Evolutionary conservation across 2,797 vertebrate species (phyloP).

Genomic region (Pantherophis vulpinus): DNA sequence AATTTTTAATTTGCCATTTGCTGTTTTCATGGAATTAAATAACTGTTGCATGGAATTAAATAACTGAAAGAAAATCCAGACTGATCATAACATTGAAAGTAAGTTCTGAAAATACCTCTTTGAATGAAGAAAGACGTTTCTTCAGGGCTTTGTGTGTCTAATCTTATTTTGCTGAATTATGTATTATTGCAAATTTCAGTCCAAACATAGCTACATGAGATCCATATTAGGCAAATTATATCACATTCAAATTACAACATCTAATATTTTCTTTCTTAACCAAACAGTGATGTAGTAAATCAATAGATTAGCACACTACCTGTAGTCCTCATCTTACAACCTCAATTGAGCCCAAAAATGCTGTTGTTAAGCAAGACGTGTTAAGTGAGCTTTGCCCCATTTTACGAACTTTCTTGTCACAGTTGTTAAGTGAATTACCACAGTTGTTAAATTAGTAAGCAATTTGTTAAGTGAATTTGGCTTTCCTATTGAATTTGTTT

Average conservation of each 20-base stretch:
- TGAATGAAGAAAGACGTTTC: not conserved
- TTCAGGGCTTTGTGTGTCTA: not conserved
- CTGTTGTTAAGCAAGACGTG: no score
- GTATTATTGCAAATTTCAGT: not conserved
- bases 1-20: not conserved
- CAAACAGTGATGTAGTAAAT: not conserved
- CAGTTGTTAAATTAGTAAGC: no score
- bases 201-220: not conserved
- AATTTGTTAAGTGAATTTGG: no score
- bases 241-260: not conserved
- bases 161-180: not conserved
- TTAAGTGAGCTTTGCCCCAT: no score
- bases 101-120: not conserved
- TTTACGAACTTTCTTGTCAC: no score
- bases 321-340: no score
- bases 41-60: not conserved
- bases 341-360: no score
- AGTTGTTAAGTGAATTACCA: no score
- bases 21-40: not conserved
- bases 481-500: no score
- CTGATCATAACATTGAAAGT: not conserved
- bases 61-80: not conserved
- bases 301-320: not conserved
- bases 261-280: not conserved
- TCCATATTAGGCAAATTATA: not conserved